Percentiles rank a stretch among this genome's conserved stretches.
phyloP scores from a whole-genome alignment of 2,113 vertebrate species.

The Trematomus loennbergii region DNA sequence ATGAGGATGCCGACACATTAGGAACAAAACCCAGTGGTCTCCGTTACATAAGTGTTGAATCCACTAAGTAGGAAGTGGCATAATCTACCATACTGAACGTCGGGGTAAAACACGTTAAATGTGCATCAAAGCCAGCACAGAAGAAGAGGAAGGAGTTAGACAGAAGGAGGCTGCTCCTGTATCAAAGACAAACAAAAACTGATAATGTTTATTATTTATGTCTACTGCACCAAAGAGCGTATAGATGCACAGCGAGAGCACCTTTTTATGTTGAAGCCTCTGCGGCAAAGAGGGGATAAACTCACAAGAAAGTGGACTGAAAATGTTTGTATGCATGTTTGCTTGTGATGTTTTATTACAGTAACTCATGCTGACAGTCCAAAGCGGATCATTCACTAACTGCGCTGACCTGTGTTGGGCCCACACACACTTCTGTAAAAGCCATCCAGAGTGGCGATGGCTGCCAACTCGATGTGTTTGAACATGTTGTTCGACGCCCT shows the following conservation, averaged over 20 bases:
- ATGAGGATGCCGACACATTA: slow-evolving; percentile 2
- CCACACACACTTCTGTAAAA: background rate
- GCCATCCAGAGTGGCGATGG: slow-evolving; percentile 7
- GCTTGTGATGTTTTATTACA: slow-evolving; percentile 63
- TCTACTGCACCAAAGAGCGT: background rate
- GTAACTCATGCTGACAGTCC: slow-evolving; percentile 62
- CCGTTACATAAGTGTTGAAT: slow-evolving; percentile 25
- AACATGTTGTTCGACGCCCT: slow-evolving; percentile 5
- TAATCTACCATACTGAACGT: slow-evolving; percentile 23
- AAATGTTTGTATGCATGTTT: slow-evolving; percentile 18
- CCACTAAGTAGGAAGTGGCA: slow-evolving; percentile 23
- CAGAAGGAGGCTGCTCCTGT: slow-evolving; percentile 59
- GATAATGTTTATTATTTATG: slow-evolving; percentile 57
- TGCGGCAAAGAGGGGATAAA: slow-evolving; percentile 37
- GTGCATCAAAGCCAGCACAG: slow-evolving; percentile 57
- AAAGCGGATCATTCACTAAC: slow-evolving; percentile 56
- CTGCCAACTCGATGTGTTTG: slow-evolving; percentile 31
- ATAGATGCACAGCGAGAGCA: slow-evolving; percentile 3
- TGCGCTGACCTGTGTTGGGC: slow-evolving; percentile 44
- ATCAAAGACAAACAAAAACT: slow-evolving; percentile 65
- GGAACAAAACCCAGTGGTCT: slow-evolving; percentile 8
- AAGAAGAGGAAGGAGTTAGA: slow-evolving; percentile 42
- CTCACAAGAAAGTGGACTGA: slow-evolving; percentile 17
- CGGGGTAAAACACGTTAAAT: slow-evolving; percentile 57
- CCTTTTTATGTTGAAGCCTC: slow-evolving; percentile 42